Base-by-base conservation (phyloP, 2,797 vertebrate species). In the Coranthus polyacanthus region DNA sequence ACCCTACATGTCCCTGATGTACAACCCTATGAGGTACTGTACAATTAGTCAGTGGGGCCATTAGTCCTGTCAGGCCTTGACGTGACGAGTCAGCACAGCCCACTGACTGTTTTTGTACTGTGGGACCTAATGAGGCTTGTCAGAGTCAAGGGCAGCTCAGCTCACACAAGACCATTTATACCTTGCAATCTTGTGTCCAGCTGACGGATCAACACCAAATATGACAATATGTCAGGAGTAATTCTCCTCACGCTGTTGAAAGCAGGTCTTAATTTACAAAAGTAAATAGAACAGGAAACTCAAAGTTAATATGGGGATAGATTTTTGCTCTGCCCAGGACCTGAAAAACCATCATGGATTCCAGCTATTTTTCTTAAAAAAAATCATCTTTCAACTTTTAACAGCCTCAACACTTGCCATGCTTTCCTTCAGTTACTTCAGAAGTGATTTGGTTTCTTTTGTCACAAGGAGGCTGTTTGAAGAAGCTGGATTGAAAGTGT, bases 401-500 rank as follows among this genome's bases (percentile, higher is more conserved):
- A 51, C 53, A 62, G 69, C 54, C 69, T 52, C 9, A 13, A 59
- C 56, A 75, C 85, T 86, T 85, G 82, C 62, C 77, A 72, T 18
- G 44, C 66, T 80, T 80, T 44, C 72, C 71, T 43, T 82, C 82
- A 77, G 41, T 42, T 11, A 24, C 56, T 62, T 86, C 41, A 62
- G 44, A 82, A 24, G 62, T 1, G 15, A 68, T 80, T 85, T 67
- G 6, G 54, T 50, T 21, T 34, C 76, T 57, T 84, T 89, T 83
- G 69, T 87, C 74, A 60, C 49, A 12, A 68, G 59, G 65, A 61
- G 67, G 56, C 50, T 47, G 54, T 70, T 65, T 66, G 57, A 72
- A 21, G 39, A 43, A 49, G 63, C 49, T 41, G 55, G 72, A 63
- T 73, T 26, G 11, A 82, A 79, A 75, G 59, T 46, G 72, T 67